phyloP scores from a whole-genome alignment of 1,140 invertebrate species.

The Drosophila eugracilis region DNA sequence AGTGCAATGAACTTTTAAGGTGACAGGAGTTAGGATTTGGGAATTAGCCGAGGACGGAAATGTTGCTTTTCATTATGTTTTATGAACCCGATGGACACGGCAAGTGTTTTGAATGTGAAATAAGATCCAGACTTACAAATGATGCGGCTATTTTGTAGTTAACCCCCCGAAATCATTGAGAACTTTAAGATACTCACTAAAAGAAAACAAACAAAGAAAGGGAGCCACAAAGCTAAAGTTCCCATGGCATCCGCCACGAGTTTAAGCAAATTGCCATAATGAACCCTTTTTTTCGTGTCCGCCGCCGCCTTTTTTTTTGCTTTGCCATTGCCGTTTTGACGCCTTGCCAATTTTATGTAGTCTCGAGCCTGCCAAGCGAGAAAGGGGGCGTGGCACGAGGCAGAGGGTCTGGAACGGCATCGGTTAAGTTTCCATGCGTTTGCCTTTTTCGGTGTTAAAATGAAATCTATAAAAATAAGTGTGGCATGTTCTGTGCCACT shows the following conservation, averaged over 20 bases:
- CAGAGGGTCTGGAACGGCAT: conserved; percentile 19
- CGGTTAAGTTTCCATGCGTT: conserved; percentile 73
- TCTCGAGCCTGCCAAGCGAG: conserved; percentile 71
- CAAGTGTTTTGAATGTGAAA: conserved; percentile 58
- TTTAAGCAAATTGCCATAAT: conserved; percentile 84
- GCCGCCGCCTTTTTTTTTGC: too few species aligned
- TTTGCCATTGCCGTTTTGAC: too few species aligned
- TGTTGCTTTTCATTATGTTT: conserved; percentile 79
- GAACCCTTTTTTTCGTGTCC: conserved; percentile 70
- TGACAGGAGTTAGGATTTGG: conserved; percentile 10
- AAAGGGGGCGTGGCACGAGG: conserved; percentile 24
- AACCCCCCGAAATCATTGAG: conserved; percentile 26
- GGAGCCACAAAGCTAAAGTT: conserved; percentile 26
- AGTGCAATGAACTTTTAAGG: conserved; percentile 60
- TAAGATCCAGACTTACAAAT: conserved; percentile 16
- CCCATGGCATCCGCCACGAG: conserved; percentile 45
- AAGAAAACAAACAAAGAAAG: conserved; percentile 12
- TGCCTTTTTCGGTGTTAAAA: conserved; percentile 83
- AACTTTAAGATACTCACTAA: conserved; percentile 46
- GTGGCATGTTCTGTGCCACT: conserved; percentile 80
- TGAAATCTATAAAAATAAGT: conserved; percentile 84
- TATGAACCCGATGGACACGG: conserved; percentile 58
- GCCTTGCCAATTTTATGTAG: conserved; percentile 82
- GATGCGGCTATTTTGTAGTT: conserved; percentile 27
- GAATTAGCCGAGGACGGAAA: conserved; percentile 36